Base-by-base conservation (phyloP, 2,113 vertebrate genomes). In the Plectropomus leopardus region DNA sequence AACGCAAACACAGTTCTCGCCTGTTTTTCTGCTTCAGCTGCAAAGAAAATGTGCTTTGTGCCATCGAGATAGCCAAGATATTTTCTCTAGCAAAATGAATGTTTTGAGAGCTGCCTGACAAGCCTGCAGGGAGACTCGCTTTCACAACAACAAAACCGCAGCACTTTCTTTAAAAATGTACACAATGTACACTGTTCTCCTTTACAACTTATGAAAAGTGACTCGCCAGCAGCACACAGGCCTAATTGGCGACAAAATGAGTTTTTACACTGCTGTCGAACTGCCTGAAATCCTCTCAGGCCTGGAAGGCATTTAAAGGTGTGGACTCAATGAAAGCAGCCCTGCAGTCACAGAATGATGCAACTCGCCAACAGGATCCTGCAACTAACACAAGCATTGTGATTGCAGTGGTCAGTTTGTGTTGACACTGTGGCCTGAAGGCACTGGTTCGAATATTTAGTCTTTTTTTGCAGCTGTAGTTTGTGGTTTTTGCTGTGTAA, bases 181-280 rank as follows among this genome's bases (percentile, higher is more conserved):
- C 72, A 72, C 57, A 83, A 68, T 72, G 47, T 30, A 17, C 23
- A 69, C n/a, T 28, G 28, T 40, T 40, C 54, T 53, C 73, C 53
- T 78, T 64, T 47, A 57, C 63, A 30, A 34, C 58, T 42, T 13
- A 44, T 53, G 28, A 76, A 51, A 26, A 78, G 66, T 54, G 66
- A 66, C 51, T 61, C 4, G 0, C 44, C 40, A 53, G 55, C 76
- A 79, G 61, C 28, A 44, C 4, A 1, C 10, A 40, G 21, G 24
- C 58, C 53, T 83, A 90, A 87, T 89, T 84, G 83, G 83, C 68
- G 68, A 87, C 70, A 78, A 86, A 89, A 87, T 86, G 47, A 70
- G 23, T 76, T 80, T 63, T 69, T 61, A 36, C 54, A 36, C 42
- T 69, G 45, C 67, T 45, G 66, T 68, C 42, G 57, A 45, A 60